These are phyloP conservation scores for Dendrolimus houi DNA, from an alignment of 2,888 invertebrate genomes.

Conservation along the genomic window DNA sequence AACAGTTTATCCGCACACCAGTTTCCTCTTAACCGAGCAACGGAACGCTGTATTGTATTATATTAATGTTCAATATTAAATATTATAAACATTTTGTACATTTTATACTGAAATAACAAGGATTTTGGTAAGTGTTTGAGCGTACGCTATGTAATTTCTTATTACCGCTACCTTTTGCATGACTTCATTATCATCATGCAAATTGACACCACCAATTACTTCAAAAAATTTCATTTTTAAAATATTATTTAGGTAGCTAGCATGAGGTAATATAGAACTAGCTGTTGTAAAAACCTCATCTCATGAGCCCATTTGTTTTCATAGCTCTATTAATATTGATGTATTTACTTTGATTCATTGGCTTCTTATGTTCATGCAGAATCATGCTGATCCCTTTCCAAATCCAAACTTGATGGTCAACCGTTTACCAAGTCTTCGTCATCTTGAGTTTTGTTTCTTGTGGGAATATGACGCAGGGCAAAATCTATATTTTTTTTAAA, in stretches of 20 bases:
- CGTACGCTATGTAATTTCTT: slow-evolving; percentile 14
- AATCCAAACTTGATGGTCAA: slow-evolving; percentile 16
- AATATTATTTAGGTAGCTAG: slow-evolving; percentile 23
- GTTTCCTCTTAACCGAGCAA: slow-evolving; percentile 27
- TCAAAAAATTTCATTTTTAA: slow-evolving; percentile 17
- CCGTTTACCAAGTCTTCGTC: slow-evolving; percentile 31
- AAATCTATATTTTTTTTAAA: neutral
- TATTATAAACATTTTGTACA: neutral
- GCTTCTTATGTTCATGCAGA: slow-evolving; percentile 33
- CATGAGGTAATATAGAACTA: slow-evolving; percentile 44
- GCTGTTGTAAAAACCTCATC: slow-evolving; percentile 23
- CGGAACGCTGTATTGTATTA: neutral
- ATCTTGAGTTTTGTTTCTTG: slow-evolving; percentile 9
- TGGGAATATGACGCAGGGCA: neutral
- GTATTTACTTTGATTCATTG: slow-evolving; percentile 31
- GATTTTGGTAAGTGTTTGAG: slow-evolving; percentile 34
- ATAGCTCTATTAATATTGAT: slow-evolving; percentile 26
- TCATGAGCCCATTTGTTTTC: slow-evolving; percentile 38
- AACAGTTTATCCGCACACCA: slow-evolving; percentile 26
- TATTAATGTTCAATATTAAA: neutral
- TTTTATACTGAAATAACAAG: slow-evolving; percentile 16
- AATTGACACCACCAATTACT: slow-evolving; percentile 16
- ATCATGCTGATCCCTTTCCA: slow-evolving; percentile 22
- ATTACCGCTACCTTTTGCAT: slow-evolving; percentile 35
- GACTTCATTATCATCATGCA: slow-evolving; percentile 39